A percentile compares a stretch with the other conserved stretches of the same genome.
These are phyloP conservation scores for Ciconia maguari DNA, from an alignment of 2,113 vertebrate genomes.

Conservation along the genomic window DNA sequence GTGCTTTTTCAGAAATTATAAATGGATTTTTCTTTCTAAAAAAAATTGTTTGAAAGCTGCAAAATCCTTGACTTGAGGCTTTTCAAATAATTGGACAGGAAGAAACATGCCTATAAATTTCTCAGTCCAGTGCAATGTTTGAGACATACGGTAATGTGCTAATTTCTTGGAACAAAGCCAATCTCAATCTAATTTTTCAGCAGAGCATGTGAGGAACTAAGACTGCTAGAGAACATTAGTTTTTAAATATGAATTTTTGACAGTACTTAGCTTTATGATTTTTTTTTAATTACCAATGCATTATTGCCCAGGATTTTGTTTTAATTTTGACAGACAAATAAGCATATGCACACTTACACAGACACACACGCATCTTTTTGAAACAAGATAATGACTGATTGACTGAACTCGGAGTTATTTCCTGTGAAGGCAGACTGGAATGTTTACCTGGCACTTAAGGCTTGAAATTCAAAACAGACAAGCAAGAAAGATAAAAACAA, in stretches of 20 bases:
- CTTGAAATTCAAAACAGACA: constrained; percentile 60
- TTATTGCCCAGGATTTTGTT: constrained; percentile 61
- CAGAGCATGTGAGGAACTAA: constrained; percentile 57
- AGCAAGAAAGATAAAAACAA: constrained; percentile 35
- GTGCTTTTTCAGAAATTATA: constrained; percentile 79
- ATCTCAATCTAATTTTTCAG: constrained; percentile 58
- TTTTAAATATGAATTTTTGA: constrained; percentile 14
- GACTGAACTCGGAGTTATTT: constrained; percentile 39
- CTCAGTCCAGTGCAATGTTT: constrained; percentile 56
- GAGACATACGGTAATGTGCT: constrained; percentile 26
- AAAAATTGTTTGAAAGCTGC: constrained; percentile 70
- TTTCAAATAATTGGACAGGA: constrained; percentile 62
- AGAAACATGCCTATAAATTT: constrained; percentile 54
- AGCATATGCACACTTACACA: constrained; percentile 43
- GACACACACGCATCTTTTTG: constrained; percentile 19
- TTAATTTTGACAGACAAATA: constrained; percentile 50
- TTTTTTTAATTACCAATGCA: not conserved
- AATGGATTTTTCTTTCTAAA: constrained; percentile 63
- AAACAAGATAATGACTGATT: constrained; percentile 47
- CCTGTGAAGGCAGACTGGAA: constrained; percentile 58
- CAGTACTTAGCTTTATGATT: constrained; percentile 17
- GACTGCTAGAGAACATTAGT: constrained; percentile 12
- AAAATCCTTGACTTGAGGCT: constrained; percentile 72
- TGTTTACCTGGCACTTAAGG: constrained; percentile 61
- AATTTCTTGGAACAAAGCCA: constrained; percentile 48